Base-by-base conservation (phyloP, 2,888 invertebrate species). In the Drosophila lacicola region DNA sequence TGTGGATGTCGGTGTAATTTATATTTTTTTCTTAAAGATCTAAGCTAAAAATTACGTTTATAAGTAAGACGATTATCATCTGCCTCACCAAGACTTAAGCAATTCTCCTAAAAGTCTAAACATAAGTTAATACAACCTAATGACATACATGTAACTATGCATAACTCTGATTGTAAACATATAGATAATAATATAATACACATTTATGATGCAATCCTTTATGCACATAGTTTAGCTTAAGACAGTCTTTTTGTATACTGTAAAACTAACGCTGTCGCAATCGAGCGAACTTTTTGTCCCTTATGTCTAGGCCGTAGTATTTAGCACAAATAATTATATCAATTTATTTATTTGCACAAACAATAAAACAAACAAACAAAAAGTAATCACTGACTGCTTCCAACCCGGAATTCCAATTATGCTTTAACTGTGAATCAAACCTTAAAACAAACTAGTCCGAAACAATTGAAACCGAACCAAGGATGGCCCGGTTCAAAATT, bases 81-180 rank as follows among this genome's bases (percentile, higher is more conserved):
- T 86, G 81, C 87, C 87, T 87, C 84, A 86, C 68, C 68, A 80
- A 83, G 83, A 83, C 87, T 86, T 80, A 69, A 86, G 81, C 77
- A 82, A 77, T 75, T 73, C 47, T 77, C 61, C 78, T 62, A 65
- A 54, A 66, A 19, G 50, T 56, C 44, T 58, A 72, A 62, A 39
- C 72, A 54, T 77, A 74, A 74, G 78, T 61, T 51, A 51, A 57
- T 14, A 37, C 46, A 37, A 45, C 11, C 25, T 39, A 29, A 17
- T 50, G n/a, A 13, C 10, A 60, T 61, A 46, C 42, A 60, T 14
- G 34, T 33, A 49, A 41, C 25, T 34, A 64, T 46, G 29, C 47
- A 47, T 29, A 44, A 36, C 36, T 54, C 14, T 45, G 49, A 49
- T 8, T 49, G 37, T 55, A 55, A 41, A 50, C 36, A 53, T 29